phyloP scores from a whole-genome alignment of 2,888 invertebrate species.

The Plagodis dolabraria region DNA sequence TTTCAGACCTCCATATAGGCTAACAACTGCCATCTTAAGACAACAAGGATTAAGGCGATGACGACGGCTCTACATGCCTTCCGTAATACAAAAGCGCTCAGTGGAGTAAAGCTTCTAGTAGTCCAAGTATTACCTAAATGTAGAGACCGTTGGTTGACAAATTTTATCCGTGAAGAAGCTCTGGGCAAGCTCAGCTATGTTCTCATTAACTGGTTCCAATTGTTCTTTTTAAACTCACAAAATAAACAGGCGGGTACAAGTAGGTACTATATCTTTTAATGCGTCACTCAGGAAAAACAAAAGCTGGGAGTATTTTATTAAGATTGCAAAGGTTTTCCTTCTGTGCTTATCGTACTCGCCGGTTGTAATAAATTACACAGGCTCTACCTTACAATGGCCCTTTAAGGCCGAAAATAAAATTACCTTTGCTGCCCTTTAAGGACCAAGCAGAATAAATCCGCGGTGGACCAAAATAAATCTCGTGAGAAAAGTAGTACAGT shows the following conservation, averaged over 20 bases:
- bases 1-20: too few species aligned
- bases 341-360: constrained; percentile 41
- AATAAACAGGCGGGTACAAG: background rate
- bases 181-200: too few species aligned
- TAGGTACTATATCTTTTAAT: constrained; percentile 1
- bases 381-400: constrained; percentile 35
- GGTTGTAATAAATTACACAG: constrained; percentile 46
- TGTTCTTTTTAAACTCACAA: background rate
- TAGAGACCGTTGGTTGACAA: too few species aligned
- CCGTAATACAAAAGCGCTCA: too few species aligned
- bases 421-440: constrained; percentile 22
- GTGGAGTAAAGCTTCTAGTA: too few species aligned
- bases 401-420: constrained; percentile 29
- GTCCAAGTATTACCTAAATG: too few species aligned
- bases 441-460: constrained; percentile 26
- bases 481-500: constrained; percentile 10
- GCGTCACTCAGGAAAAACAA: constrained; percentile 39
- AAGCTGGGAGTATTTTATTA: constrained; percentile 46
- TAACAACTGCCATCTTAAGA: too few species aligned
- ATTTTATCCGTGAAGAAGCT: too few species aligned
- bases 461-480: constrained; percentile 16
- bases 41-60: too few species aligned
- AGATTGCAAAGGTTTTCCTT: constrained; percentile 47
- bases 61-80: too few species aligned
- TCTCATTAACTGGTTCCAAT: background rate